A percentile compares a stretch with the other conserved stretches of the same genome.
Evolutionary conservation across 2,888 invertebrate species (phyloP).

Genomic region (Leptarthrus brevirostris): DNA sequence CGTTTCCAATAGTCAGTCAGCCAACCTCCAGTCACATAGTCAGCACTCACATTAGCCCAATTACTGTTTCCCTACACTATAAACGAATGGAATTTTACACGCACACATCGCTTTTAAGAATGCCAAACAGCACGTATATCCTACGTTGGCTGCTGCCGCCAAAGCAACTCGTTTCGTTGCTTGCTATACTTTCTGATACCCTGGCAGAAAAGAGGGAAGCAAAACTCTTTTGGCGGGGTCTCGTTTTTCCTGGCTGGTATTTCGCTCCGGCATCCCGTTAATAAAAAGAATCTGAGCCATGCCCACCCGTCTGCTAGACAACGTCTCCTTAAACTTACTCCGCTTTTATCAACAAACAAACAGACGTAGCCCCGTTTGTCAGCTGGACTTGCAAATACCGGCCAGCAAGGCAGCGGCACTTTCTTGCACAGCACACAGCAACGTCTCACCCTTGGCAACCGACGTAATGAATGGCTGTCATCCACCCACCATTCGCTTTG

Average conservation of each 20-base stretch:
- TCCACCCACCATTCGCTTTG: background rate
- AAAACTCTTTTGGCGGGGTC: conserved; percentile 68
- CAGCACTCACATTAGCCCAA: background rate
- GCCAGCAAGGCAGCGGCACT: too few species aligned
- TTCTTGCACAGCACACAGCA: too few species aligned
- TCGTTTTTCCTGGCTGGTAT: conserved; percentile 63
- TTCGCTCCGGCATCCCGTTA: conserved; percentile 49
- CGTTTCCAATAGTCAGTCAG: too few species aligned
- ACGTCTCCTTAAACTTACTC: conserved; percentile 43
- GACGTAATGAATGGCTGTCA: too few species aligned
- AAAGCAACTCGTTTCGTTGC: conserved; percentile 39
- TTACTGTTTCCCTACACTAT: background rate
- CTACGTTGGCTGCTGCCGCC: conserved; percentile 49
- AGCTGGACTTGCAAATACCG: too few species aligned
- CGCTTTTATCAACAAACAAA: conserved; percentile 39
- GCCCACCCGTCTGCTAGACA: conserved; percentile 30
- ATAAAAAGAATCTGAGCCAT: conserved; percentile 42
- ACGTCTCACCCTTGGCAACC: too few species aligned
- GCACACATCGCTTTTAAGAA: background rate
- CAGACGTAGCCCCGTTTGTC: conserved; percentile 5
- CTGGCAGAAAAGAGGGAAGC: conserved; percentile 68
- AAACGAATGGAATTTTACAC: background rate
- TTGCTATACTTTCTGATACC: conserved; percentile 60
- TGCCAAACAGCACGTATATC: conserved; percentile 49
- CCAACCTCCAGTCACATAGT: background rate